Evolutionary conservation across 2,888 invertebrate genomes (phyloP).

Genomic region (Aspidiotus rigidus): DNA sequence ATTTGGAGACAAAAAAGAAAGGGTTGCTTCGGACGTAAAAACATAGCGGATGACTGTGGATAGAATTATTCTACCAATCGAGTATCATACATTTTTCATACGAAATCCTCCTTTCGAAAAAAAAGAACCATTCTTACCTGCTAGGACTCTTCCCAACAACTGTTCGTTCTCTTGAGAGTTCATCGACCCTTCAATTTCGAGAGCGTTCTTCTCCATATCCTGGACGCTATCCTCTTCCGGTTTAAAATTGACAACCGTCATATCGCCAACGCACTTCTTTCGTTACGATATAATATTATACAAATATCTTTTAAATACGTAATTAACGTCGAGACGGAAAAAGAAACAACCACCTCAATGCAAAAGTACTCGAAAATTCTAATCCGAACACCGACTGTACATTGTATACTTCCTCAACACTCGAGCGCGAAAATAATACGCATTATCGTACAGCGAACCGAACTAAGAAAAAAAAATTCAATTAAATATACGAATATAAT

Average conservation of each 20-base stretch:
- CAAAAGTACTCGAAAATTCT: neutral
- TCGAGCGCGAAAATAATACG: neutral
- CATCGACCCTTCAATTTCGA: slow-evolving; percentile 9
- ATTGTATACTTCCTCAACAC: slow-evolving; percentile 1
- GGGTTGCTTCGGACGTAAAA: no score
- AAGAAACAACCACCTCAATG: slow-evolving; percentile 1
- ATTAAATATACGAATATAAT: neutral
- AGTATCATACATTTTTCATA: no score
- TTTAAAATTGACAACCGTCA: slow-evolving; percentile 30
- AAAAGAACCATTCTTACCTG: slow-evolving; percentile 14
- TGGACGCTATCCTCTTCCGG: slow-evolving; percentile 22
- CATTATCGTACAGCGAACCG: neutral
- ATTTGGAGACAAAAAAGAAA: no score
- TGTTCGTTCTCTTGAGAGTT: slow-evolving; percentile 27
- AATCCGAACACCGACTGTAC: neutral
- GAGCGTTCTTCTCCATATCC: slow-evolving; percentile 17
- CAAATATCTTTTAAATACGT: no score
- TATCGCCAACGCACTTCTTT: neutral
- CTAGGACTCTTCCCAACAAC: slow-evolving; percentile 23
- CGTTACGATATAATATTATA: no score
- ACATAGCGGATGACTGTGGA: no score
- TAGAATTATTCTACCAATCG: no score
- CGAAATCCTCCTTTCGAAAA: no score
- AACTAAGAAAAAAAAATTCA: slow-evolving; percentile 6
- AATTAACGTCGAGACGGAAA: neutral